Percentiles rank a stretch among this genome's conserved stretches.
phyloP scores from a whole-genome alignment of 1,140 invertebrate genomes.

The Trialeurodes vaporariorum region DNA sequence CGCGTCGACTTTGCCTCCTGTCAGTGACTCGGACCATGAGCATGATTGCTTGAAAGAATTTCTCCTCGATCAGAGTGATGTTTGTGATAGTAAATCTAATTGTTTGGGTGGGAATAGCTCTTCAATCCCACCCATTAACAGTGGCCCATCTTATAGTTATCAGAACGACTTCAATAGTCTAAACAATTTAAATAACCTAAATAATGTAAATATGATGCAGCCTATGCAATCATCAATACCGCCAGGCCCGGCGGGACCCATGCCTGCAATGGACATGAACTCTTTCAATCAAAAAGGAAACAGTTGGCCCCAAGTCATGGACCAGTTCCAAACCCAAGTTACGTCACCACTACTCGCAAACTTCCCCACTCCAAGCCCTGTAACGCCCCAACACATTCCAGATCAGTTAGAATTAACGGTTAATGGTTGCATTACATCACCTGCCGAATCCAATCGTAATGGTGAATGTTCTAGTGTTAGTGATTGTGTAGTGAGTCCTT shows the following conservation, averaged over 20 bases:
- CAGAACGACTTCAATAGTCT: not conserved
- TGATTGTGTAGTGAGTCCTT: constrained; percentile 18
- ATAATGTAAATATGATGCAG: not conserved
- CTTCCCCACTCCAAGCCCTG: constrained; percentile 12
- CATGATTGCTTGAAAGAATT: constrained; percentile 29
- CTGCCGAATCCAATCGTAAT: constrained; percentile 15
- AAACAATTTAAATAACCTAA: not conserved
- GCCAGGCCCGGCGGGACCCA: constrained; percentile 7
- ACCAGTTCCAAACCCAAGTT: constrained; percentile 11
- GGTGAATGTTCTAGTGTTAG: constrained; percentile 20
- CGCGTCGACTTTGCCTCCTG: not conserved
- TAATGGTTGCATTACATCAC: constrained; percentile 9
- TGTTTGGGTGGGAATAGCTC: constrained; percentile 4
- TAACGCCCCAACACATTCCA: constrained; percentile 9
- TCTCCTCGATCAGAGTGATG: constrained; percentile 21
- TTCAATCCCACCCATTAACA: constrained; percentile 7
- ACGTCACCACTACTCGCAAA: constrained; percentile 14
- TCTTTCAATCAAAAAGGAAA: constrained; percentile 4
- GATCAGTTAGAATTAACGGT: constrained; percentile 5
- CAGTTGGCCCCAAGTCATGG: constrained; percentile 12
- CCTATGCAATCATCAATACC: not conserved
- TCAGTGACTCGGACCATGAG: constrained; percentile 21
- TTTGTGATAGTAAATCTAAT: constrained; percentile 9
- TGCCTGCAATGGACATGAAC: constrained; percentile 6
- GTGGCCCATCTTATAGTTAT: constrained; percentile 5